Conservation (phyloP, 2,113 vertebrate species). For the Osmerus eperlanus region DNA sequence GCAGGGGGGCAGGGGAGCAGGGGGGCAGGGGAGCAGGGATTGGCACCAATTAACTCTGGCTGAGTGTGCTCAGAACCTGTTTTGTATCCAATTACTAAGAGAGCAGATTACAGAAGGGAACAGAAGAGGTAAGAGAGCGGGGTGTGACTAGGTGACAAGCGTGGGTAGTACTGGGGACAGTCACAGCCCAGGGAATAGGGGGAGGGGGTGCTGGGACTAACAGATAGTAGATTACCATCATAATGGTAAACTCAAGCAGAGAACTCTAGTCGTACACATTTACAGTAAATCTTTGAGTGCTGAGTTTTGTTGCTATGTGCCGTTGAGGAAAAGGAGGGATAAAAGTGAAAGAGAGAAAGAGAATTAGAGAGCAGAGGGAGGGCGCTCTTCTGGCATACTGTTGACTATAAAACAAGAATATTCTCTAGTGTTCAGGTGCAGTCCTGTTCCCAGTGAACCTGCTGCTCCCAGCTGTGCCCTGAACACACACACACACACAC, state of each 20-base stretch:
- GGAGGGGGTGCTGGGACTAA: no score
- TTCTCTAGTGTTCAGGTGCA: conserved; percentile 13
- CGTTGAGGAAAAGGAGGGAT: not conserved
- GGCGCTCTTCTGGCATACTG: conserved; percentile 19
- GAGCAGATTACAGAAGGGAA: conserved; percentile 30
- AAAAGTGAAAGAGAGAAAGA: conserved; percentile 24
- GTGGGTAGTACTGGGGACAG: no score
- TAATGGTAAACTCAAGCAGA: no score
- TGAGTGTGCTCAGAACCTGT: conserved; percentile 39
- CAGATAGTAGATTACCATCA: no score
- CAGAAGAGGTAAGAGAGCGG: conserved; percentile 28
- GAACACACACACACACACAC: not conserved
- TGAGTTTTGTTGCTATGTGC: conserved; percentile 15
- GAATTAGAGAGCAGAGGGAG: conserved; percentile 20
- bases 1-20: conserved; percentile 33
- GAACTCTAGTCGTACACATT: no score
- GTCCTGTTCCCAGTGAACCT: conserved; percentile 8
- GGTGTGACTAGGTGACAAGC: conserved; percentile 8
- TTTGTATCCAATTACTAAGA: conserved; percentile 50
- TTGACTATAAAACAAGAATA: conserved; percentile 29
- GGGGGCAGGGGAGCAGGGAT: conserved; percentile 34
- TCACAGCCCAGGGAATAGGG: no score
- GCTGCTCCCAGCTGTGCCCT: conserved; percentile 10
- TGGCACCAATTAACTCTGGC: conserved; percentile 59
- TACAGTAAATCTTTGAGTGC: not conserved